phyloP scores from a whole-genome alignment of 2,797 vertebrate genomes.

The Pseudocheirus occidentalis region DNA sequence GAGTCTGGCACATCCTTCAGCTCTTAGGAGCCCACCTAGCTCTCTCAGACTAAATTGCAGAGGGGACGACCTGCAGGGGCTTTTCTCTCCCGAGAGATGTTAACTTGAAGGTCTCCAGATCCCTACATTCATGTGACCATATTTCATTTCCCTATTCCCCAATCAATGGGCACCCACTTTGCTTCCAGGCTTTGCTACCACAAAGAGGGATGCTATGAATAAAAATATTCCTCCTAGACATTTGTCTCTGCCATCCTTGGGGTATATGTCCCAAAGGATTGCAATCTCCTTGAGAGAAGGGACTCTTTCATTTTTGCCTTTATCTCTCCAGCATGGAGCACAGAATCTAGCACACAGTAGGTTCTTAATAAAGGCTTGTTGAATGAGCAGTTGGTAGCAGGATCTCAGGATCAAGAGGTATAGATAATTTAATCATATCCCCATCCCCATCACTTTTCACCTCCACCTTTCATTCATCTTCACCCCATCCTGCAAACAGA shows the following conservation, averaged over 20 bases:
- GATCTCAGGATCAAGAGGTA: neutral
- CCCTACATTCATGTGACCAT: neutral
- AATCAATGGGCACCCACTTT: neutral
- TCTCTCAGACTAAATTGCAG: neutral
- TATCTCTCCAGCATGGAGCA: neutral
- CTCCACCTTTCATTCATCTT: neutral
- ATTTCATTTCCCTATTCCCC: neutral
- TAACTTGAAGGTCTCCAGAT: too few species aligned
- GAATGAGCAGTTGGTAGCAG: neutral
- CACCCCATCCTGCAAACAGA: neutral
- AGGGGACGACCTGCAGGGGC: too few species aligned
- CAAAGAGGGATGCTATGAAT: neutral
- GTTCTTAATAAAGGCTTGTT: too few species aligned
- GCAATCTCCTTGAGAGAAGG: neutral
- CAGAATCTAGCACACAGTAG: neutral
- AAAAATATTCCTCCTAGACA: neutral
- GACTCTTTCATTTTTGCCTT: neutral
- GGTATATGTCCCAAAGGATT: neutral
- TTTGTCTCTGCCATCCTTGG: neutral
- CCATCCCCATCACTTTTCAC: neutral
- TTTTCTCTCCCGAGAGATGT: too few species aligned
- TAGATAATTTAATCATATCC: neutral
- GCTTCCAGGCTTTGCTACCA: neutral
- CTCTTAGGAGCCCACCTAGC: neutral
- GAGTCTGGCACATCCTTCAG: neutral